A percentile compares a stretch with the other conserved stretches of the same genome.
These are phyloP conservation scores for Augochlorella aurata DNA, from an alignment of 2,888 invertebrate species.

Conservation along the genomic window DNA sequence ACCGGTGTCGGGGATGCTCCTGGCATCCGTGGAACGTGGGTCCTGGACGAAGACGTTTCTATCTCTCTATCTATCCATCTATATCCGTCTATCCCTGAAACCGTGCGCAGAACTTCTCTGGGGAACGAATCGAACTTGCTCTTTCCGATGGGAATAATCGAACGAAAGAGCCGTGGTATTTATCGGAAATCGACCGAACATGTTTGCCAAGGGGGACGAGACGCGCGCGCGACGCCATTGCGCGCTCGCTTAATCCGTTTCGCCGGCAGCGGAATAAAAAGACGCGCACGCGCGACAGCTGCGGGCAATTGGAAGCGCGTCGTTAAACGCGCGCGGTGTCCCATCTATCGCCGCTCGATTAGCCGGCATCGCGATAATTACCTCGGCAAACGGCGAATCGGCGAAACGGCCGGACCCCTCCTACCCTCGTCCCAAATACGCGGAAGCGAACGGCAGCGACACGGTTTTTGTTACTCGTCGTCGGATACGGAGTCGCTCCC, in stretches of 20 bases:
- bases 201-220: not conserved
- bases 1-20: conserved; percentile 45
- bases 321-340: conserved; percentile 42
- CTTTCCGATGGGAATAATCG: too few species aligned
- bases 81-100: conserved; percentile 43
- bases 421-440: conserved; percentile 8
- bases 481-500: not conserved
- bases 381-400: conserved; percentile 4
- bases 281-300: conserved; percentile 29
- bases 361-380: conserved; percentile 53
- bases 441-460: not conserved
- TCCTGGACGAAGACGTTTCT: conserved; percentile 48
- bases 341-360: conserved; percentile 51
- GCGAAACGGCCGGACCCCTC: not conserved
- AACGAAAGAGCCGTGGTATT: too few species aligned
- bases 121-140: conserved; percentile 16
- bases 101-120: conserved; percentile 40
- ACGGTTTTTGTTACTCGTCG: conserved; percentile 18
- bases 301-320: conserved; percentile 51
- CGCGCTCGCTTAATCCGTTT: conserved; percentile 34
- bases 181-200: too few species aligned
- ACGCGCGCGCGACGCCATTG: conserved; percentile 21
- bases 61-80: conserved; percentile 32
- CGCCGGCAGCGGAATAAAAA: conserved; percentile 33
- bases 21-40: conserved; percentile 51